These are phyloP conservation scores for Megaceryle torquata DNA, from an alignment of 2,113 vertebrate genomes.

Conservation along the genomic window DNA sequence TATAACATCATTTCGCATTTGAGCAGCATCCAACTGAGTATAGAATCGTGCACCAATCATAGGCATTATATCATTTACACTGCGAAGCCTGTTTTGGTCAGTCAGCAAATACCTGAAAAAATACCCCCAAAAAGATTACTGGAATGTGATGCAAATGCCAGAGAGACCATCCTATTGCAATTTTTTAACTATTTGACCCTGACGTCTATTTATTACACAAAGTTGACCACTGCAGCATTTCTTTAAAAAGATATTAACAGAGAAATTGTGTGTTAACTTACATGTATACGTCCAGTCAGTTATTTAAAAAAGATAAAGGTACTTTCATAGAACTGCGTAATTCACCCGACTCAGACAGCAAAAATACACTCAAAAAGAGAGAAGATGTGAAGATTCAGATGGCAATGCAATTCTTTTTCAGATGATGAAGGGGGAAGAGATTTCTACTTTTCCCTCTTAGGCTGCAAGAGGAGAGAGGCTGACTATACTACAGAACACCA, in stretches of 20 bases:
- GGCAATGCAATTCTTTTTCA: neutral
- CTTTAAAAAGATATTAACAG: neutral
- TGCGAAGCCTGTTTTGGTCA: constrained; percentile 95
- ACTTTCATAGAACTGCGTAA: neutral
- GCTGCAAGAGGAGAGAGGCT: neutral
- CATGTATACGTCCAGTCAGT: neutral
- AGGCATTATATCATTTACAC: constrained; percentile 99
- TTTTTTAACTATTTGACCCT: neutral
- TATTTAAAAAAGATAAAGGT: neutral
- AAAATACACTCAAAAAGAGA: neutral
- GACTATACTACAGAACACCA: neutral
- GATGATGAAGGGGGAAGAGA: neutral
- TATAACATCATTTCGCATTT: constrained; percentile 98
- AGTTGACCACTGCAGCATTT: neutral
- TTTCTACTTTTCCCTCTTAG: neutral
- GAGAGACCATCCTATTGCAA: neutral
- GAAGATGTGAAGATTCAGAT: neutral
- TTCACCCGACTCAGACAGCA: neutral
- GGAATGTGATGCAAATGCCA: neutral
- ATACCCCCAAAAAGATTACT: neutral
- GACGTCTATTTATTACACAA: neutral
- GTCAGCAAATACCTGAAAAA: constrained; percentile 92
- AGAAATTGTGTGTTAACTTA: neutral
- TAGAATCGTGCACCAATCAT: constrained; percentile 99
- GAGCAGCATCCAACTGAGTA: constrained; percentile 96